Percentiles rank a stretch among this genome's conserved stretches.
phyloP scores from a whole-genome alignment of 53 echinoderm and acorn worm genomes.

The Mesocentrotus franciscanus region DNA sequence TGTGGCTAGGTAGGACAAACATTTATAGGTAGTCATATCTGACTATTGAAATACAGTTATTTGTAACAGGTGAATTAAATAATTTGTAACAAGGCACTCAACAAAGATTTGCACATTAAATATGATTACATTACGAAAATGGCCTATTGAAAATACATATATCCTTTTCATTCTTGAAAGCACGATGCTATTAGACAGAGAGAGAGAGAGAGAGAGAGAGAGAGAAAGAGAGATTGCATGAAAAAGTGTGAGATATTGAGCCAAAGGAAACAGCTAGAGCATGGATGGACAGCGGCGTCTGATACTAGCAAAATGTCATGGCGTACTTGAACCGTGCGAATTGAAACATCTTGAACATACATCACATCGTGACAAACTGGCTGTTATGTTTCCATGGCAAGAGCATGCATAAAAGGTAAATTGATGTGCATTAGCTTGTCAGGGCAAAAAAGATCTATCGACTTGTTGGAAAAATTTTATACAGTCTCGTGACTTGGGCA shows the following conservation, averaged over 20 bases:
- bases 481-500: not conserved
- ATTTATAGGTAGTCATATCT: too few relatives aligned
- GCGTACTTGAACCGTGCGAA: constrained; percentile 46
- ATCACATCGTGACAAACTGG: not conserved
- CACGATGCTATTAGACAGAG: not conserved
- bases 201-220: constrained; percentile 25
- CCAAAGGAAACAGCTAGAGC: not conserved
- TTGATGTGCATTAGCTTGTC: constrained; percentile 31
- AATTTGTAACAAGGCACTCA: too few relatives aligned
- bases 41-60: too few relatives aligned
- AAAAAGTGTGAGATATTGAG: not conserved
- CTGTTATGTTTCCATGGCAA: constrained; percentile 40
- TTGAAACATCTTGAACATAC: constrained; percentile 53
- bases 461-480: constrained; percentile 1
- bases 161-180: not conserved
- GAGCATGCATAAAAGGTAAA: constrained; percentile 24
- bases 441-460: not conserved
- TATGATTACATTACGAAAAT: too few relatives aligned
- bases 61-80: too few relatives aligned
- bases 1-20: too few relatives aligned
- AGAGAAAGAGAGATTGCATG: not conserved
- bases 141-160: too few relatives aligned
- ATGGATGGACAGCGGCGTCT: constrained; percentile 10
- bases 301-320: constrained; percentile 12
- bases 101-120: too few relatives aligned